phyloP scores from a whole-genome alignment of 1,140 invertebrate species.

The Monochamus saltuarius region DNA sequence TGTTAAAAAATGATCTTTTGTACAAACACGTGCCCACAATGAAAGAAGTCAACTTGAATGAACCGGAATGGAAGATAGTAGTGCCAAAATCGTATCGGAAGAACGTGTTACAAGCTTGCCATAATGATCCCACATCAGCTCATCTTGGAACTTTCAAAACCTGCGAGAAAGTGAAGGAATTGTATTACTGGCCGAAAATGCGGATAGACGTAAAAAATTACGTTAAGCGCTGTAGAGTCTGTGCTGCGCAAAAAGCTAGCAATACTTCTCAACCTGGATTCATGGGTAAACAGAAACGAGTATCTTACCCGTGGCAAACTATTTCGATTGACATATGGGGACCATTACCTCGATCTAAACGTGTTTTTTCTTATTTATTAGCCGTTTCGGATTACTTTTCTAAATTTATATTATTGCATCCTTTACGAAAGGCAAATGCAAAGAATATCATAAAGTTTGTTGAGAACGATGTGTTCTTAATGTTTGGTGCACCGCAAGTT shows the following conservation, averaged over 20 bases:
- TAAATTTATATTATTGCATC: conserved; percentile 31
- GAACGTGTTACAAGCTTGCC: conserved; percentile 15
- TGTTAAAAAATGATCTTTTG: conserved; percentile 17
- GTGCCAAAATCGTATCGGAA: conserved; percentile 25
- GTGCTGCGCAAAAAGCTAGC: conserved; percentile 36
- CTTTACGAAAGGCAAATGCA: conserved; percentile 20
- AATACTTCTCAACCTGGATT: conserved; percentile 32
- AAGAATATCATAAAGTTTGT: conserved; percentile 18
- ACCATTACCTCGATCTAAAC: conserved; percentile 35
- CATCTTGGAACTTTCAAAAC: conserved; percentile 42
- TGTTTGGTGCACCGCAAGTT: conserved; percentile 25
- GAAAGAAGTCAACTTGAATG: neutral
- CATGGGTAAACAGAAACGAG: conserved; percentile 34
- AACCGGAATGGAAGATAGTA: conserved; percentile 21
- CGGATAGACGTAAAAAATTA: conserved; percentile 30
- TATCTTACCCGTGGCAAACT: conserved; percentile 5
- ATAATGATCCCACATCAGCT: conserved; percentile 20
- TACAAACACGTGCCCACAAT: conserved; percentile 18
- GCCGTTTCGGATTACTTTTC: conserved; percentile 46
- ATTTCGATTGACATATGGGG: conserved; percentile 11
- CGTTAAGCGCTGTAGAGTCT: conserved; percentile 37
- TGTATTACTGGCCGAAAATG: conserved; percentile 44
- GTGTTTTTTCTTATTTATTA: conserved; percentile 41
- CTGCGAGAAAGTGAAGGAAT: conserved; percentile 5
- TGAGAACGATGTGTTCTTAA: conserved; percentile 28